Evolutionary conservation across 1,140 invertebrate genomes (phyloP).

Genomic region (Colletes latitarsis): DNA sequence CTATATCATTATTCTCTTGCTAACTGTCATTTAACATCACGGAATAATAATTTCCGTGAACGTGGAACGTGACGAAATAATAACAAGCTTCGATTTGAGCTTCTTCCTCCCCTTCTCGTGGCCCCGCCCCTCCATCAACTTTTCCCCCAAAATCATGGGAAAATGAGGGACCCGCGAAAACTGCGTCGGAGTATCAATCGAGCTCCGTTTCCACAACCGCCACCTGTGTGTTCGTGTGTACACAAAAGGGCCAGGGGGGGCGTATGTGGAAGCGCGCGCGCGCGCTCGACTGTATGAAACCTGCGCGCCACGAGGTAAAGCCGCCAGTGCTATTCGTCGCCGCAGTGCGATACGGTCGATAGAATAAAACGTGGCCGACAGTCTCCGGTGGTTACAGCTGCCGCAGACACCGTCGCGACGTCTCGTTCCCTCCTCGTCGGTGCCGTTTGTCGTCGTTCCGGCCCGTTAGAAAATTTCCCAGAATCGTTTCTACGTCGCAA

Average conservation of each 20-base stretch:
- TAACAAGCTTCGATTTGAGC: no score
- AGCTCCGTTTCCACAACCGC: slow-evolving; percentile 13
- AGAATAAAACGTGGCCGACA: slow-evolving; percentile 55
- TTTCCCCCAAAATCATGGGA: background rate
- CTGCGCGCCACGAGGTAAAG: slow-evolving; percentile 69
- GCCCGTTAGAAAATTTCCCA: background rate
- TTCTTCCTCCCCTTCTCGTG: no score
- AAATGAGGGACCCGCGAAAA: background rate
- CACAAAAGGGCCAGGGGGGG: slow-evolving; percentile 17
- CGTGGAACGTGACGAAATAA: no score
- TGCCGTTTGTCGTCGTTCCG: background rate
- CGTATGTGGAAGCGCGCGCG: background rate
- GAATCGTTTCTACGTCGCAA: background rate
- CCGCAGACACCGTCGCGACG: slow-evolving; percentile 34
- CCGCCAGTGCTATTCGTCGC: slow-evolving; percentile 67
- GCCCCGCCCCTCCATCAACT: no score
- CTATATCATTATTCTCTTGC: no score
- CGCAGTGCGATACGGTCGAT: slow-evolving; percentile 77
- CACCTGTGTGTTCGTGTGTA: slow-evolving; percentile 50
- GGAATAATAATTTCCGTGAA: no score
- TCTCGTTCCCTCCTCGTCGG: slow-evolving; percentile 15
- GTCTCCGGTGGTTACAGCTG: slow-evolving; percentile 57
- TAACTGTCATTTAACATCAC: no score
- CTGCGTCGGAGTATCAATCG: background rate
- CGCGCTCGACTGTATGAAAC: slow-evolving; percentile 58